phyloP scores from a whole-genome alignment of 2,797 vertebrate genomes.

The Fistularia tabacaria region DNA sequence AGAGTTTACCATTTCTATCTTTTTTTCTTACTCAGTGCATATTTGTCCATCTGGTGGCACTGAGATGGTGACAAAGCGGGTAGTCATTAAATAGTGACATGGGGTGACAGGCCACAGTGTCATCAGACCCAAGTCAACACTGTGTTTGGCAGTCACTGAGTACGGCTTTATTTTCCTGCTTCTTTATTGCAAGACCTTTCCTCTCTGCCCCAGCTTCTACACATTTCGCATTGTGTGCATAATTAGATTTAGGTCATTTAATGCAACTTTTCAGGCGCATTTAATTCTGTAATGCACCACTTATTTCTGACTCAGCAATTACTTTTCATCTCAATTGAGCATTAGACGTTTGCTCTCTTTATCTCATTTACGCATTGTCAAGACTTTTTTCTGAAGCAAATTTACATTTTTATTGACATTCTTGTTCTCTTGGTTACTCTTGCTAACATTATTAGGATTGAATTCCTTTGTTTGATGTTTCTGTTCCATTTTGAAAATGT shows the following conservation, averaged over 20 bases:
- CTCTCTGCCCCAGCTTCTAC: constrained; percentile 4
- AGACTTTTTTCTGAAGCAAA: constrained; percentile 43
- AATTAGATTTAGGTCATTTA: constrained; percentile 56
- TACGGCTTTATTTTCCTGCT: constrained; percentile 36
- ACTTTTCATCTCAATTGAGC: constrained; percentile 39
- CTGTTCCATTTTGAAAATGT: constrained; percentile 42
- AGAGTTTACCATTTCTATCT: not conserved
- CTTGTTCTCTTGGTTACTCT: constrained; percentile 22
- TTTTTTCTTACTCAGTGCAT: constrained; percentile 12
- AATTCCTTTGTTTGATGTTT: constrained; percentile 42
- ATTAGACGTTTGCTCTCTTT: constrained; percentile 60
- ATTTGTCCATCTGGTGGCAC: constrained; percentile 21
- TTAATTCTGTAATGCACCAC: constrained; percentile 55
- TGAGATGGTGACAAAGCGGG: constrained; percentile 30
- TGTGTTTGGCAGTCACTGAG: constrained; percentile 55
- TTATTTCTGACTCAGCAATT: constrained; percentile 51
- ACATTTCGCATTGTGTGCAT: constrained; percentile 37
- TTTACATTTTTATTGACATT: constrained; percentile 41
- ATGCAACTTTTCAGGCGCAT: constrained; percentile 48
- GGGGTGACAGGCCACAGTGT: constrained; percentile 57
- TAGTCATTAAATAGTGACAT: constrained; percentile 50
- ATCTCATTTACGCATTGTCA: constrained; percentile 38
- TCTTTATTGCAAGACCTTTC: constrained; percentile 16
- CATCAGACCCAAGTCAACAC: constrained; percentile 54
- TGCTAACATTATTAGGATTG: constrained; percentile 34